Evolutionary conservation across 2,797 vertebrate genomes (phyloP), one percentile per base, ranked within the genome.

Genomic region (Chlorospingus semifuscus): DNA sequence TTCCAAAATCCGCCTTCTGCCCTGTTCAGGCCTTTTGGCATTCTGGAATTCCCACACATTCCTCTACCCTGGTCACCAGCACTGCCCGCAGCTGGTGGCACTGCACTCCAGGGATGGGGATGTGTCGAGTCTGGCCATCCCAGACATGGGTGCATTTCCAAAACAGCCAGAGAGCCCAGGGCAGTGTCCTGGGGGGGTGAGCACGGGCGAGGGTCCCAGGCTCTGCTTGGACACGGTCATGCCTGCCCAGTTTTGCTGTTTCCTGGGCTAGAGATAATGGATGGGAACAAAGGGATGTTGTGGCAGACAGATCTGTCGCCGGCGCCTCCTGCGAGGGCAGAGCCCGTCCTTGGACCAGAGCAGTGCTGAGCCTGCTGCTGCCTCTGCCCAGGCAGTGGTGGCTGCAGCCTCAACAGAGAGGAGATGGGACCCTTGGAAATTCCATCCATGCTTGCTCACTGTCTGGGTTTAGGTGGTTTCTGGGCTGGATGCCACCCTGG

Each of bases 91-190:
- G 71, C 46, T 5, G 12, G 7, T 16, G 24, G 76, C 71, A 24
- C 50, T 5, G 5, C 29, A 2, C 27, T 21, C 23, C 34, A 3
- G 68, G 64, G 52, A 27, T 2, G 8, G 70, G 74, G 49, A 27
- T 2, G 1, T 1, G 7, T 0, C 1, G 36, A 41, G 23, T 29
- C 5, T 0, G 0, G 36, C 32, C 11, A 9, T 36, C 14, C 50
- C 0, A 0, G 21, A 42, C 2, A 0, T 0, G 17, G 39, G 30
- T 7, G 1, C 3, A 0, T 81, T 65, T 41, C 77, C 39, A 27
- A 66, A 88, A 1, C 34, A 77, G n/a, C n/a, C 2, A 2, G 36
- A 57, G 59, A 79, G n/a, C 18, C 17, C 3, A 2, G 37, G 24
- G 32, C 52, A 39, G 39, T 2, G 1, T 50, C n/a, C 20, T 1